Evolutionary conservation across 2,888 invertebrate genomes (phyloP).

Genomic region (Pemphredon lugubris): DNA sequence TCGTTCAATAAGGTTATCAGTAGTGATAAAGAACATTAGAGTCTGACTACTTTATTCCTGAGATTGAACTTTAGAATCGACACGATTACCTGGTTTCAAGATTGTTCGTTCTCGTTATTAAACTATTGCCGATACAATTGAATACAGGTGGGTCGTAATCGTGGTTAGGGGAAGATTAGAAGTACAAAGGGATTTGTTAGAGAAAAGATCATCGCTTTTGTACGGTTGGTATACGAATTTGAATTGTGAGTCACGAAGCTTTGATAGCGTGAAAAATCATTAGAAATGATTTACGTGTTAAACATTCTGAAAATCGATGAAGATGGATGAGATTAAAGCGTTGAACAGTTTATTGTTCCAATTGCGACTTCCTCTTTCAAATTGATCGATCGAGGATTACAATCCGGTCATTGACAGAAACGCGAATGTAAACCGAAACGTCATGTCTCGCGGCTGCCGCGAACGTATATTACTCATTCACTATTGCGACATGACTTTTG

Average conservation of each 20-base stretch:
- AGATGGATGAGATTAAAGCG: not conserved
- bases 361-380: not conserved
- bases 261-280: not conserved
- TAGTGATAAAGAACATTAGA: too few relatives aligned
- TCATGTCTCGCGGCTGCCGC: not conserved
- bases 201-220: too few relatives aligned
- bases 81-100: not conserved
- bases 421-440: not conserved
- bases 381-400: slow-evolving; percentile 18
- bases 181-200: too few relatives aligned
- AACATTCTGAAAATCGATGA: not conserved
- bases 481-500: not conserved
- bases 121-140: too few relatives aligned
- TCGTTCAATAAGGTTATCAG: slow-evolving; percentile 1
- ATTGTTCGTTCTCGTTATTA: not conserved
- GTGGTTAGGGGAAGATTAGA: too few relatives aligned
- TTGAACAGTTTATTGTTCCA: not conserved
- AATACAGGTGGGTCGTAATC: too few relatives aligned
- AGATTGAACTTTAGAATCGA: too few relatives aligned
- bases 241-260: too few relatives aligned
- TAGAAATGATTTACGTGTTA: not conserved
- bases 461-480: not conserved
- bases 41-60: too few relatives aligned
- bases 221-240: too few relatives aligned
- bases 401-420: not conserved